Percentiles rank a stretch among this genome's conserved stretches.
These are phyloP conservation scores for Dolichomitus sp. DNA, from an alignment of 2,888 invertebrate genomes.

Conservation along the genomic window DNA sequence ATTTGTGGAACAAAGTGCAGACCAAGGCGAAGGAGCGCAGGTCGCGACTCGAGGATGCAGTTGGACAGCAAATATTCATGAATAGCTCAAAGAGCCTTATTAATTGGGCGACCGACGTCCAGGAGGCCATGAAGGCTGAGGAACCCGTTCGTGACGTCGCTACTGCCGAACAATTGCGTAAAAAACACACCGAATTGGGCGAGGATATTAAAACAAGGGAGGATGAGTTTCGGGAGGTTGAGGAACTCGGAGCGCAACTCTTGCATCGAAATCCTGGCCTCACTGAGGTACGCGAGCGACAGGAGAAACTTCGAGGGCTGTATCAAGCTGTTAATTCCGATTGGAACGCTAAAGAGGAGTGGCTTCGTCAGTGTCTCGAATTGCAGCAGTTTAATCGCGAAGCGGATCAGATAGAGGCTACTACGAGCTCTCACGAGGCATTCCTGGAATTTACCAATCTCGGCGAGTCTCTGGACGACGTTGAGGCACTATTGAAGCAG, in stretches of 20 bases:
- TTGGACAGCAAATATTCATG: constrained; percentile 97
- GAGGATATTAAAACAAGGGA: constrained; percentile 97
- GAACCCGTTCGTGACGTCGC: constrained; percentile 95
- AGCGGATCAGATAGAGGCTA: constrained; percentile 98
- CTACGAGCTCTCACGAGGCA: constrained; percentile 97
- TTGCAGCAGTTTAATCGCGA: constrained; percentile 97
- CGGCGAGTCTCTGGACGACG: constrained; percentile 96
- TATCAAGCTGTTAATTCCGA: constrained; percentile 90
- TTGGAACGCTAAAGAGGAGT: constrained; percentile 95
- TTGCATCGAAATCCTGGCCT: constrained; percentile 92
- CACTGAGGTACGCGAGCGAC: constrained; percentile 92
- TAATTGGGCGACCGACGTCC: constrained; percentile 94
- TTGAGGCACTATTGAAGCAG: constrained; percentile 96
- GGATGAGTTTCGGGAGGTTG: constrained; percentile 95
- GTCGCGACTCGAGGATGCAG: constrained; percentile 95
- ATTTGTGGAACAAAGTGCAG: constrained; percentile 95
- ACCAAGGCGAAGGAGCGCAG: constrained; percentile 95
- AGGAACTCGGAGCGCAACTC: constrained; percentile 92
- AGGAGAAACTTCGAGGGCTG: constrained; percentile 91
- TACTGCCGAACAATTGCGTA: constrained; percentile 95
- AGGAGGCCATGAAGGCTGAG: constrained; percentile 93
- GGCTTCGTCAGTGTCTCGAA: constrained; percentile 95
- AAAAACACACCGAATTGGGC: constrained; percentile 96
- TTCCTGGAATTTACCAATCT: constrained; percentile 96
- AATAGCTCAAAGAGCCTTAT: constrained; percentile 93